A percentile compares a stretch with the other conserved stretches of the same genome.
Conservation (phyloP, 2,888 invertebrate genomes). For the Metopia argyrocephala region DNA sequence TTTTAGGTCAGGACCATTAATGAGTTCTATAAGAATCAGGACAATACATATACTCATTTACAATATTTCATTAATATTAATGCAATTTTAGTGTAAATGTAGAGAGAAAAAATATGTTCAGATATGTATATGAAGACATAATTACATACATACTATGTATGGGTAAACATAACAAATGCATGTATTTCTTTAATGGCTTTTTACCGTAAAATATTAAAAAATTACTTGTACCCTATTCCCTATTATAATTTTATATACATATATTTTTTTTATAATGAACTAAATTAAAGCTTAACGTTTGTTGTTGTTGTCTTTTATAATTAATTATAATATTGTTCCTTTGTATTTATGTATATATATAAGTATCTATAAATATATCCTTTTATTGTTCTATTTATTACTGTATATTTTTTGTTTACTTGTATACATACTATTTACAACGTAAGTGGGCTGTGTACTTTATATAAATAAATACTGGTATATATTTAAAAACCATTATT, state of each 20-base stretch:
- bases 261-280: neutral
- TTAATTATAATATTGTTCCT: neutral
- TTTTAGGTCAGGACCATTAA: neutral
- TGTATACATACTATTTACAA: no score
- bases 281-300: neutral
- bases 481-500: neutral
- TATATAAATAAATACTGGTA: neutral
- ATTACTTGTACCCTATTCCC: neutral
- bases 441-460: neutral
- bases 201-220: neutral
- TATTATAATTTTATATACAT: neutral
- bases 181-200: neutral
- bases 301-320: neutral
- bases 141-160: neutral
- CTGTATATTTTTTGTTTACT: neutral
- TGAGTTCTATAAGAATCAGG: neutral
- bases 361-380: no score
- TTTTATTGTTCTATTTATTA: neutral
- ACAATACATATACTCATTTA: neutral
- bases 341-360: no score
- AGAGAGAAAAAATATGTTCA: neutral
- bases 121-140: neutral
- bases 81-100: neutral
- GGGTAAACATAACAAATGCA: neutral
- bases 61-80: neutral